Conservation (phyloP, 64 coral and sea anemone genomes). For the Trachythela sp. region DNA sequence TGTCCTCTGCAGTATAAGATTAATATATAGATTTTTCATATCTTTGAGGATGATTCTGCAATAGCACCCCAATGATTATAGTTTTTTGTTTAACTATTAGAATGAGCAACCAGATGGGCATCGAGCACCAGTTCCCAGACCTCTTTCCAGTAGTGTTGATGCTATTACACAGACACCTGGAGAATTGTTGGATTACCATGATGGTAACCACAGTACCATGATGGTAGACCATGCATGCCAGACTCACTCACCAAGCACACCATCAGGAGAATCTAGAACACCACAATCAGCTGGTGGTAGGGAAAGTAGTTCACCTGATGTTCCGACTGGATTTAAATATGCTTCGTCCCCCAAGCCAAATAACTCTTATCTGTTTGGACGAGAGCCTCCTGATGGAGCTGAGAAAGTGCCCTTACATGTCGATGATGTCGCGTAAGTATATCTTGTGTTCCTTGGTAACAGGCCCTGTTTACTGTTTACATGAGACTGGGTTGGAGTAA, state of each 20-base stretch:
- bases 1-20: too few species aligned
- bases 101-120: constrained; percentile 61
- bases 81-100: background rate
- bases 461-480: too few species aligned
- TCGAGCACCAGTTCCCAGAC: constrained; percentile 64
- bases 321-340: constrained; percentile 64
- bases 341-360: constrained; percentile 94
- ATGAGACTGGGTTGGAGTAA: too few species aligned
- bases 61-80: background rate
- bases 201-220: constrained; percentile 63
- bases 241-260: constrained; percentile 74
- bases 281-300: constrained; percentile 32
- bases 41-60: too few species aligned
- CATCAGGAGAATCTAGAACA: constrained; percentile 52
- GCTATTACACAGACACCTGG: constrained; percentile 69
- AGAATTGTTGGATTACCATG: constrained; percentile 60
- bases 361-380: constrained; percentile 79
- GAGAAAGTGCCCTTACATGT: constrained; percentile 86
- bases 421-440: constrained; percentile 60
- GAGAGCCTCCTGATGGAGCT: constrained; percentile 92
- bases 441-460: background rate
- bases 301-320: constrained; percentile 60
- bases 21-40: too few species aligned
- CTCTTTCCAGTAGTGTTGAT: constrained; percentile 50
- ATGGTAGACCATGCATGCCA: constrained; percentile 71